Base-by-base conservation (phyloP, 2,797 vertebrate genomes). In the Dicrostonyx torquatus region DNA sequence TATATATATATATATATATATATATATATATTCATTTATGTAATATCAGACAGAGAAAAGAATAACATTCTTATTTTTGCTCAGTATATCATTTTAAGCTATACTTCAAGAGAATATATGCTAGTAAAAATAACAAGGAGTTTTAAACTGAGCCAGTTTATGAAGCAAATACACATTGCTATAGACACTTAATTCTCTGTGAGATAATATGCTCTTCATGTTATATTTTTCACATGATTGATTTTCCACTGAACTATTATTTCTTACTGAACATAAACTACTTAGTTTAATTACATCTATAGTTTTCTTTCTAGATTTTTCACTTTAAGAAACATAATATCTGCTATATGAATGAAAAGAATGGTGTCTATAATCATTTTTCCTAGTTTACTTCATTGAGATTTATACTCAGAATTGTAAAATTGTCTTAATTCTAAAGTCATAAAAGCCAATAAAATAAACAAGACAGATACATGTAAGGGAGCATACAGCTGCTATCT, bases 401-500 rank as follows among this genome's bases (percentile, higher is more conserved):
- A 97, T 97, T 96, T 95, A 95, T 91, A 88, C 20, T 84, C 93
- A 92, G 66, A 90, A 95, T 95, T 97, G 43, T 92, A 55, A 93
- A 88, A 91, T 79, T 96, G 94, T 95, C 97, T 93, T 75, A 97
- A 37, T 97, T 97, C 86, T 97, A 60, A 96, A 97, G 96, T 97
- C 31, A 37, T 7, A 72, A 26, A 13, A 89, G 90, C 77, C 64
- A 88, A 70, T 88, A 95, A 94, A 82, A 87, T 1, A 18, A 88
- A 72, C 17, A 53, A 85, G 79, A 93, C 78, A 96, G 20, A 66
- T 66, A 97, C 93, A 97, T 95, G 96, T 82, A 95, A 84, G 93
- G 58, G 89, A 93, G 94, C 91, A 97, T 78, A 96, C 62, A 94
- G 37, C 24, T 91, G 95, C 73, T 90, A 94, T 91, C 91, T 96